phyloP scores from a whole-genome alignment of 1,140 invertebrate species.

The Ladona fulva region DNA sequence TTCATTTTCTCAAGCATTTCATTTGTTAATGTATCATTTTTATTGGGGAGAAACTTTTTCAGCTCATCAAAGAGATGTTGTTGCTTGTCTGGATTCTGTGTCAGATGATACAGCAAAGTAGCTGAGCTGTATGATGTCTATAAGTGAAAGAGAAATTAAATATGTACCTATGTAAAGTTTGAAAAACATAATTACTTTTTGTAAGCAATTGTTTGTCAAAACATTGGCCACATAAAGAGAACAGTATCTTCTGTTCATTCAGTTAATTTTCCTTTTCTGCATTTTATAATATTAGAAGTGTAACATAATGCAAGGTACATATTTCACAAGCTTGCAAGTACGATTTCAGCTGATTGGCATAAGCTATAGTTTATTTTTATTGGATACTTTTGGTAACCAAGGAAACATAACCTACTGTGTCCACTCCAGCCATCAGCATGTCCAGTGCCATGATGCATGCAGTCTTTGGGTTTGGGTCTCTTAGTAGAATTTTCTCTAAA shows the following conservation, averaged over 20 bases:
- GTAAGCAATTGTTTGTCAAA: too few species aligned
- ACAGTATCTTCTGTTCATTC: too few species aligned
- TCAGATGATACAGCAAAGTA: slow-evolving; percentile 32
- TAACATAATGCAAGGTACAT: too few species aligned
- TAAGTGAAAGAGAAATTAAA: slow-evolving; percentile 21
- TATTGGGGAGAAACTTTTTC: slow-evolving; percentile 12
- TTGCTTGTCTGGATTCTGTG: slow-evolving; percentile 34
- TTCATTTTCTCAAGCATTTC: slow-evolving; percentile 24
- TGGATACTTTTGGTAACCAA: too few species aligned
- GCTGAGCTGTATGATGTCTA: slow-evolving; percentile 31
- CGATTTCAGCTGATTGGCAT: too few species aligned
- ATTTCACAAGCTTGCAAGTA: too few species aligned
- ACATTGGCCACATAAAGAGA: too few species aligned
- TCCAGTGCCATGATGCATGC: slow-evolving; percentile 75
- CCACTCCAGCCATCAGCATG: slow-evolving; percentile 81
- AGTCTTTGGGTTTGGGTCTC: slow-evolving; percentile 49
- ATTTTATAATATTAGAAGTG: too few species aligned
- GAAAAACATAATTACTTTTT: too few species aligned
- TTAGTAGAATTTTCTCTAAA: slow-evolving; percentile 15
- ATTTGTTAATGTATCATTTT: slow-evolving; percentile 17
- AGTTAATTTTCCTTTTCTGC: too few species aligned
- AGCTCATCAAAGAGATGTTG: slow-evolving; percentile 30
- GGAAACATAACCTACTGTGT: slow-evolving; percentile 54
- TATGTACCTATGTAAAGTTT: too few species aligned
- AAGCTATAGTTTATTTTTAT: too few species aligned